Conservation (phyloP, 2,113 vertebrate species). For the Neolamprologus caudopunctatus region DNA sequence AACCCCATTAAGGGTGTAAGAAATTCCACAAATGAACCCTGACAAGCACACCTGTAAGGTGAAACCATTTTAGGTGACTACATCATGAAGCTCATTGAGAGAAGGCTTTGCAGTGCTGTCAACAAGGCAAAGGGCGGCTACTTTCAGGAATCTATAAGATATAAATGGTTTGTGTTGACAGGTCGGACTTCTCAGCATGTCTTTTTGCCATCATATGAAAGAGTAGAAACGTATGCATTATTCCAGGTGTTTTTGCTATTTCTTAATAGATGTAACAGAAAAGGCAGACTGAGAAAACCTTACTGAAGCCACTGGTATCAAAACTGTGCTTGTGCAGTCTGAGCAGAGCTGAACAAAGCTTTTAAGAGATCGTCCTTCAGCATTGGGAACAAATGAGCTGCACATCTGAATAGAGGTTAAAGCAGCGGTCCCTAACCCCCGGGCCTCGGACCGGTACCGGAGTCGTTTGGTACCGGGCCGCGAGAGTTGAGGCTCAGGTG, state of each 20-base stretch:
- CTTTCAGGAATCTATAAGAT: neutral
- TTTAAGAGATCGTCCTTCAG: neutral
- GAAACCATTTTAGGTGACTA: neutral
- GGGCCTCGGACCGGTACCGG: too few species aligned
- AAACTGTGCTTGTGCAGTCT: neutral
- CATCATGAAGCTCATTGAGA: neutral
- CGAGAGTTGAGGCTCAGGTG: too few species aligned
- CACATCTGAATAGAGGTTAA: neutral
- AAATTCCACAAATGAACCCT: neutral
- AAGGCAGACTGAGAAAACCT: neutral
- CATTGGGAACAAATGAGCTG: neutral
- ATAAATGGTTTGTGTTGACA: neutral
- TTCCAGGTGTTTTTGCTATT: neutral
- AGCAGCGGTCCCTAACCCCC: neutral
- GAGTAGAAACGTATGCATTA: neutral
- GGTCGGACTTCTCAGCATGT: neutral
- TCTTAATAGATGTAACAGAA: neutral
- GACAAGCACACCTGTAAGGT: neutral
- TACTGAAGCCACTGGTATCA: neutral
- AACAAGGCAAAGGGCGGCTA: neutral
- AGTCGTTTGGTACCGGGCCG: too few species aligned
- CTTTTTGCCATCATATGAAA: neutral
- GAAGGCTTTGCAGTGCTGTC: neutral
- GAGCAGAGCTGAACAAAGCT: neutral
- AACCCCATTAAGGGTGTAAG: neutral